Evolutionary conservation across 1,140 invertebrate genomes (phyloP).

Genomic region (Neoseiulus cucumeris): DNA sequence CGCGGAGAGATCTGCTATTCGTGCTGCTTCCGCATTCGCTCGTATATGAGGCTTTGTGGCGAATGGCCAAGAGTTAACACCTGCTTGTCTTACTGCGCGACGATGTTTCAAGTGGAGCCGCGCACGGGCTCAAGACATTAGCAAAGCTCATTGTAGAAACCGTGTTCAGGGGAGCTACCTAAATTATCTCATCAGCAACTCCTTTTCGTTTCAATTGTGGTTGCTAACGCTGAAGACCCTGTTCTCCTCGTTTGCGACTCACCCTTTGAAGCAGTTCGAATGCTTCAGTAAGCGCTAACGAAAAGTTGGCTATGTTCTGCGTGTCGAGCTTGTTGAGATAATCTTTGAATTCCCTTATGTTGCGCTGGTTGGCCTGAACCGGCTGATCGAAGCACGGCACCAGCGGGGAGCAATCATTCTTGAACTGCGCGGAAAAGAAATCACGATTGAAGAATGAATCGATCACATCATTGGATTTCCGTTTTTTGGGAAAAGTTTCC

Average conservation of each 20-base stretch:
- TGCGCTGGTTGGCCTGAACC: slow-evolving; percentile 66
- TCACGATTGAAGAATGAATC: slow-evolving; percentile 26
- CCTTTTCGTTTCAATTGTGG: no score
- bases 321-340: slow-evolving; percentile 52
- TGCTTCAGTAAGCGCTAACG: slow-evolving; percentile 61
- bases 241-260: slow-evolving; percentile 17
- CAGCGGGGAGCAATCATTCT: slow-evolving; percentile 27
- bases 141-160: no score
- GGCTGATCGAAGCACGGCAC: slow-evolving; percentile 61
- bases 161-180: no score
- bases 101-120: no score
- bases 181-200: no score
- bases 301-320: slow-evolving; percentile 81
- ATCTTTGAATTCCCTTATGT: slow-evolving; percentile 59
- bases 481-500: not conserved
- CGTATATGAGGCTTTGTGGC: no score
- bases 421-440: slow-evolving; percentile 20
- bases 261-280: slow-evolving; percentile 64
- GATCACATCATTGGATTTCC: slow-evolving; percentile 34
- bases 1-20: no score
- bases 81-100: no score
- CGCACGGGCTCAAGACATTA: no score
- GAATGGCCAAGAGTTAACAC: no score
- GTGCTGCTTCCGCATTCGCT: no score
- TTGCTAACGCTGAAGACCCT: no score